Percentiles rank a stretch among this genome's conserved stretches.
Evolutionary conservation across 1,140 invertebrate species (phyloP).

Genomic region (Argopecten irradians): DNA sequence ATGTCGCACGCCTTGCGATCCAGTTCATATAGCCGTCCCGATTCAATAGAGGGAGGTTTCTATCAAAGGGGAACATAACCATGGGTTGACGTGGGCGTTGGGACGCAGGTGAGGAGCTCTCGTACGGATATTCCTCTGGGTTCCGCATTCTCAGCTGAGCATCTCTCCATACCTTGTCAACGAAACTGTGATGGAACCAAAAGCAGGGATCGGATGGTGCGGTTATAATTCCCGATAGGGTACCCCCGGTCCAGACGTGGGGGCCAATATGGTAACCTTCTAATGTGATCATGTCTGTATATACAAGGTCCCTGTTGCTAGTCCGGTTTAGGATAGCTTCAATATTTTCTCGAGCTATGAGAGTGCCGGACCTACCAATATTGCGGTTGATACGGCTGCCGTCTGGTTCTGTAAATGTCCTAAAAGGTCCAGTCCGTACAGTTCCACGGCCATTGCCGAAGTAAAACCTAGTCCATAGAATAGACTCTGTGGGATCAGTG

Average conservation of each 20-base stretch:
- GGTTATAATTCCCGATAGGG: background rate
- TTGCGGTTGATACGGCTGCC: constrained; percentile 54
- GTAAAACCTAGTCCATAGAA: constrained; percentile 72
- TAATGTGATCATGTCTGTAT: background rate
- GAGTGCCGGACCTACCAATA: background rate
- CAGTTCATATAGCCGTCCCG: background rate
- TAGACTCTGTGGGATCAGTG: constrained; percentile 70
- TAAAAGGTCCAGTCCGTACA: constrained; percentile 74
- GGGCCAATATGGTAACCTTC: background rate
- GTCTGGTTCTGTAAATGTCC: constrained; percentile 43
- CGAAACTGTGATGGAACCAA: constrained; percentile 3
- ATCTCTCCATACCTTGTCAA: background rate
- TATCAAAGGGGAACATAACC: background rate
- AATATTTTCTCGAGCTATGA: background rate
- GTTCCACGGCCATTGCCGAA: constrained; percentile 75
- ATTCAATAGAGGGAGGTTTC: background rate
- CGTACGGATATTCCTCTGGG: background rate
- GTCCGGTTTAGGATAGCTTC: background rate
- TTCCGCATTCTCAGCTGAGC: background rate
- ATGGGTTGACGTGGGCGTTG: background rate
- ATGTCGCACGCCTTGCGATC: background rate
- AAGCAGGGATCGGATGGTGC: background rate
- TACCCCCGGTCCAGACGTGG: background rate
- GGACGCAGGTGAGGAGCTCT: background rate
- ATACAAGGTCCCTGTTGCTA: background rate